Base-by-base conservation (phyloP, 2,888 invertebrate species). In the Bedellia somnulentella region DNA sequence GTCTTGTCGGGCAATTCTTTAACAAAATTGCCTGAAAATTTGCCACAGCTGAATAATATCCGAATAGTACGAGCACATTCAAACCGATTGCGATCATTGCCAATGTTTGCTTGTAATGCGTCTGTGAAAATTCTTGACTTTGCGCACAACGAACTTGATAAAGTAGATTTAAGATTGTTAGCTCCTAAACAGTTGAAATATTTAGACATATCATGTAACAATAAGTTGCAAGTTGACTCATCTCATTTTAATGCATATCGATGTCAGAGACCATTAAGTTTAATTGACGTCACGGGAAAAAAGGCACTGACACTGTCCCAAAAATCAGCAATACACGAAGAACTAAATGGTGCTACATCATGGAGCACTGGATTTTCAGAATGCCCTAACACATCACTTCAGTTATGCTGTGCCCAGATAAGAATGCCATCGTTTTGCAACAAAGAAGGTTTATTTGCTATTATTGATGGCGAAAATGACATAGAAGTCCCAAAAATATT, bases 331-430 rank as follows among this genome's bases (percentile, higher is more conserved):
- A 70, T 82, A 40, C 80, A 76, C 29, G 68, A 73, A 34, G 83
- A 83, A 41, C 56, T 81, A 34, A 68, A 56, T 35, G 41, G 47
- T 5, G 85, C 82, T 36, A 76, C 78, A 5, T 86, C 88, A 3
- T 92, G 92, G 92, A 80, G 79, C 26, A 79, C 89, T 16, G 92
- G 91, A 1, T 92, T 92, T 58, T 89, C 91, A 0, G 92, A 92
- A 68, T 87, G 90, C 8, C 83, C 90, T 0, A 90, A 90, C 17
- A 81, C 80, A 39, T 79, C 80, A 31, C 79, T 87, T 39, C 84
- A 86, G 45, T 57, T 91, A n/a, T 83, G 85, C 48, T 83, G 90
- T 32, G 82, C 86, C 0, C 91, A 91, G 63, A 79, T 91, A 28
- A 79, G 91, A 31, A 71, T 89, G 35, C 86, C 88, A 9, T 81